Evolutionary conservation across 2,888 invertebrate genomes (phyloP), one percentile per base, ranked within the genome.

Genomic region (Poecilus cupreus): DNA sequence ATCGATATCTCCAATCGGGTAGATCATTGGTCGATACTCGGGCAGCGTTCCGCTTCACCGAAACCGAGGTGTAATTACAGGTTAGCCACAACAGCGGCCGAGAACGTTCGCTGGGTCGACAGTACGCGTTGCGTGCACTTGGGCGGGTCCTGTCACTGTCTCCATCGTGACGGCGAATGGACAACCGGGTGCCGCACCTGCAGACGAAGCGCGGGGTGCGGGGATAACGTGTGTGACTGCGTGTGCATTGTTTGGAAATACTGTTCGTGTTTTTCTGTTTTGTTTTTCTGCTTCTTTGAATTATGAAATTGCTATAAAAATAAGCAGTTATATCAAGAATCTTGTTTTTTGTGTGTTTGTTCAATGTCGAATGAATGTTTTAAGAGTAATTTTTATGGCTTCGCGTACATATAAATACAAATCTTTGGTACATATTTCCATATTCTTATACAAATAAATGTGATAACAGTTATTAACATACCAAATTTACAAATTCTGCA

Each of bases 141-240:
- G 79, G 79, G 79, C 79, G 79, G 79, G n/a, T 51, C 51, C 49
- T 79, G 79, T 79, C 70, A 79, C 79, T 79, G 79, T 70, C 70
- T 79, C 64, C 13, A 24, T 60, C 78, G 75, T 75, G 57, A 54
- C 76, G 51, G 24, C 75, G 46, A 75, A 49, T 51, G 39, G 57
- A 54, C 22, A 57, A n/a, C 18, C 32, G 6, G 32, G 32, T 32
- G 32, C 51, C 16, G 20, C 6, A 4, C 8, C 18, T 11, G 20
- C 16, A 49, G 6, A 3, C 11, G 54, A 5, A 20, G 54, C 1
- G 22, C 18, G 22, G 16, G 16, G 64, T n/a, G 26, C 10, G 22
- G 46, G 13, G 46, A 46, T n/a, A 46, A 22, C 60, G 6, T 60
- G 26, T 43, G 72, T 24, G 46, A 16, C 49, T 39, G 37, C 60